Conservation (phyloP, 53 echinoderm and acorn worm species). For the Luidia sarsii region DNA sequence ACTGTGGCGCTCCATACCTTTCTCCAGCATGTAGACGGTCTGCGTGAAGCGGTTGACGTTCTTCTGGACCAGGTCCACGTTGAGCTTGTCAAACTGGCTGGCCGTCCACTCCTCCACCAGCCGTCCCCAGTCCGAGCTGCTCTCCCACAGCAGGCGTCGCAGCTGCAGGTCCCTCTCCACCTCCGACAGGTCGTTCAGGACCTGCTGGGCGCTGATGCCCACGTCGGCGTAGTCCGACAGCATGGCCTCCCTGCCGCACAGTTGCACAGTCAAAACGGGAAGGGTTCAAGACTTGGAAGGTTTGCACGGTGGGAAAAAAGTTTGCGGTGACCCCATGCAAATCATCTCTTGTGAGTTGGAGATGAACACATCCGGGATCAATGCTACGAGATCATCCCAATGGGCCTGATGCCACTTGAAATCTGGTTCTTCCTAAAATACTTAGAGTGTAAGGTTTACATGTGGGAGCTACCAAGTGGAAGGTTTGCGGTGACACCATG, state of each 20-base stretch:
- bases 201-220: constrained; percentile 82
- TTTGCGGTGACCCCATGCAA: too few relatives aligned
- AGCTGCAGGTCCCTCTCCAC: constrained; percentile 94
- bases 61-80: constrained; percentile 96
- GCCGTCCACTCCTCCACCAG: constrained; percentile 94
- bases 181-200: constrained; percentile 91
- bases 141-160: constrained; percentile 92
- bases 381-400: too few relatives aligned
- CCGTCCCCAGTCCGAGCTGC: constrained; percentile 89
- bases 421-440: too few relatives aligned
- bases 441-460: too few relatives aligned
- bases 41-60: constrained; percentile 99
- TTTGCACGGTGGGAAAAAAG: too few relatives aligned
- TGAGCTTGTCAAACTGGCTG: constrained; percentile 89
- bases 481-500: too few relatives aligned
- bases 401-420: too few relatives aligned
- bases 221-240: constrained; percentile 66
- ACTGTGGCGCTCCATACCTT: constrained; percentile 59
- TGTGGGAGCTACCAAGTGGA: too few relatives aligned
- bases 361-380: too few relatives aligned
- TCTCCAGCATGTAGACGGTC: constrained; percentile 98
- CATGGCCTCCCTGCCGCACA: constrained; percentile 20
- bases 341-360: too few relatives aligned
- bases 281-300: too few relatives aligned
- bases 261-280: too few relatives aligned